Evolutionary conservation across 2,113 vertebrate species (phyloP).

Genomic region (Ochotona princeps): DNA sequence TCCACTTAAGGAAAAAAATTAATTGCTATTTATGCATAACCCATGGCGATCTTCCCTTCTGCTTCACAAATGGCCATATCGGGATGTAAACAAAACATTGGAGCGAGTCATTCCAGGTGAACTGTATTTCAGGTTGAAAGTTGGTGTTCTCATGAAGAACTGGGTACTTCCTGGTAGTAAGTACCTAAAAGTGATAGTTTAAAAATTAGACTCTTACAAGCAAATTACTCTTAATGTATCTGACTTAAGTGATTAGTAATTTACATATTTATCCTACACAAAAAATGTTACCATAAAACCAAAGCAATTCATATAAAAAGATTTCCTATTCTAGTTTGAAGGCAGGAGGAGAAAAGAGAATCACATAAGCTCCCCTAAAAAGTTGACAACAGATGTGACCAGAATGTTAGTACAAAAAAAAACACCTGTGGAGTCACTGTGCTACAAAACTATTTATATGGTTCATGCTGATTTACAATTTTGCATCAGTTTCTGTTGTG

Average conservation of each 20-base stretch:
- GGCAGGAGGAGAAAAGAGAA: neutral
- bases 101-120: constrained; percentile 90
- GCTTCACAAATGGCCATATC: constrained; percentile 93
- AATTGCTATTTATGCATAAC: constrained; percentile 82
- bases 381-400: neutral
- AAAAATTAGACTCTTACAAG: constrained; percentile 77
- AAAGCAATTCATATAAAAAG: constrained; percentile 40
- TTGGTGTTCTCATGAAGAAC: constrained; percentile 94
- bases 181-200: constrained; percentile 90
- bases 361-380: neutral
- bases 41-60: constrained; percentile 73
- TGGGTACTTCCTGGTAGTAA: constrained; percentile 96
- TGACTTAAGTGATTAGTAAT: constrained; percentile 48
- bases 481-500: neutral
- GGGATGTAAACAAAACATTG: constrained; percentile 91
- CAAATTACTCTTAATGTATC: constrained; percentile 53
- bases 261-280: neutral
- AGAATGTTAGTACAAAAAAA: neutral
- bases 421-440: neutral
- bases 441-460: neutral
- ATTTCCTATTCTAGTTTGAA: neutral
- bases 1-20: constrained; percentile 71
- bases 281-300: constrained; percentile 39
- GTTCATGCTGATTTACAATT: constrained; percentile 33
- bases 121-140: constrained; percentile 90